These are phyloP conservation scores for Megastigmus dorsalis DNA, from an alignment of 2,888 invertebrate species.

Conservation along the genomic window DNA sequence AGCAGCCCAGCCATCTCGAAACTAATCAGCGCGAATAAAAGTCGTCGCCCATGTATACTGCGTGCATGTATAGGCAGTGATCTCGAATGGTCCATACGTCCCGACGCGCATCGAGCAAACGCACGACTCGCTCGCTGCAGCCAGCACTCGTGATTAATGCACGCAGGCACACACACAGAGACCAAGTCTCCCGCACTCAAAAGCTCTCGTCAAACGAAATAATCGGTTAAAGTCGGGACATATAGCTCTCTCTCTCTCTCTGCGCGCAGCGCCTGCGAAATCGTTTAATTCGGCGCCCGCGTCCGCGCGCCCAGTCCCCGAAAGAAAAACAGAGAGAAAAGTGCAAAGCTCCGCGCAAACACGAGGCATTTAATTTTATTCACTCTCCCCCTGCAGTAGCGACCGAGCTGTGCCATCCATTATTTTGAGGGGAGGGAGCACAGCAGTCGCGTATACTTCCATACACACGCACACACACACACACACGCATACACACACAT, in stretches of 20 bases:
- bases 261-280: background rate
- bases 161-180: conserved; percentile 1
- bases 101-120: too few species aligned
- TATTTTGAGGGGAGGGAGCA: background rate
- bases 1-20: too few species aligned
- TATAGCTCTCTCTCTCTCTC: background rate
- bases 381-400: too few species aligned
- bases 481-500: too few species aligned
- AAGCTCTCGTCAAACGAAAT: conserved; percentile 41
- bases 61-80: too few species aligned
- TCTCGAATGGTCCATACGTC: too few species aligned
- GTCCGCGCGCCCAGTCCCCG: background rate
- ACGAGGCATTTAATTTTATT: conserved; percentile 48
- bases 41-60: too few species aligned
- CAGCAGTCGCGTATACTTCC: too few species aligned
- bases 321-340: background rate
- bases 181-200: too few species aligned
- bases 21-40: too few species aligned
- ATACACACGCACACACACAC: too few species aligned
- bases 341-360: conserved; percentile 24
- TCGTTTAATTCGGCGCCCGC: conserved; percentile 35
- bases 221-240: conserved; percentile 42
- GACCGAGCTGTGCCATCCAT: conserved; percentile 1
- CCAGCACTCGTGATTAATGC: conserved; percentile 46
- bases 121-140: too few species aligned